Conservation (phyloP, 2,113 vertebrate species). For the Theristicus caerulescens region DNA sequence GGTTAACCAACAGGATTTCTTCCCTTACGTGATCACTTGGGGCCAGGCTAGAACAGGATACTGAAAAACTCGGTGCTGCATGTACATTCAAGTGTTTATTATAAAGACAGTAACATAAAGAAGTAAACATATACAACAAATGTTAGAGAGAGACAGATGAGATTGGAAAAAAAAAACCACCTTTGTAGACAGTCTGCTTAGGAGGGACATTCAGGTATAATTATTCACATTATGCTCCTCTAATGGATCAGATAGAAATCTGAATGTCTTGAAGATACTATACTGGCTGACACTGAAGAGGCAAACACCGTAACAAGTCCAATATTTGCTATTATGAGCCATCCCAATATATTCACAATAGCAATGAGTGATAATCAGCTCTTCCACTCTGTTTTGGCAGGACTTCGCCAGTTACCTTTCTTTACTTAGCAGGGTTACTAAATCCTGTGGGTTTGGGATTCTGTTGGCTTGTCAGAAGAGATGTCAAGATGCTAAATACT, state of each 20-base stretch:
- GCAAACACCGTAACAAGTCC: not conserved
- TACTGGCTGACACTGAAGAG: not conserved
- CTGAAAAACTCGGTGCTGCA: not conserved
- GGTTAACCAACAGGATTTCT: not conserved
- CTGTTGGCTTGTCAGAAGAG: not conserved
- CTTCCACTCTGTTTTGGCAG: not conserved
- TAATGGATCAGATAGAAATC: not conserved
- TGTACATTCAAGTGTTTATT: not conserved
- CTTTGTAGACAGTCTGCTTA: not conserved
- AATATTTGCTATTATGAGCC: not conserved
- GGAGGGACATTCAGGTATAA: not conserved
- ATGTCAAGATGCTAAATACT: not conserved
- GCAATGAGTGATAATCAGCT: not conserved
- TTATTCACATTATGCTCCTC: not conserved
- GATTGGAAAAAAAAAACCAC: accelerated
- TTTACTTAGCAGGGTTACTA: not conserved
- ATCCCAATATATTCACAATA: not conserved
- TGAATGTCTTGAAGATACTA: not conserved
- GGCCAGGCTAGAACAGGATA: not conserved
- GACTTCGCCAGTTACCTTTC: not conserved
- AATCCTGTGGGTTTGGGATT: not conserved
- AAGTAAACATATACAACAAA: not conserved
- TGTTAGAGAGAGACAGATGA: not conserved
- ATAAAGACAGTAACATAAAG: not conserved
- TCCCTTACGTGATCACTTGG: not conserved